Evolutionary conservation across 2,888 invertebrate genomes (phyloP), one percentile per base, ranked within the genome.

Genomic region (Mayetiola destructor): DNA sequence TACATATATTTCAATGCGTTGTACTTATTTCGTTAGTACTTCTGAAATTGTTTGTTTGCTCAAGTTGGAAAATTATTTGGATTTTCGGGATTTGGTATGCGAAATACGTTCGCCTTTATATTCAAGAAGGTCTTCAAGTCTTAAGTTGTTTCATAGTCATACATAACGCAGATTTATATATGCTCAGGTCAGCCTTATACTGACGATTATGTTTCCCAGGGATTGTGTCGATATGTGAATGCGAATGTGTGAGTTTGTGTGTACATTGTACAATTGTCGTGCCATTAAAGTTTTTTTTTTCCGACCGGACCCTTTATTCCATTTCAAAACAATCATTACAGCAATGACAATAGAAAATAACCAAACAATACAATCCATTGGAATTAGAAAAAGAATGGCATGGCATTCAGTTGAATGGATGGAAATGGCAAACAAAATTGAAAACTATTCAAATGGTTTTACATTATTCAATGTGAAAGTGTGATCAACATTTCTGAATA

Each of bases 241-340:
- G 48, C 48, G 23, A 23, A 12, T 23, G 42, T 23, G 5, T 14
- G 23, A 42, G 23, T n/a, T 10, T n/a, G n/a, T n/a, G n/a, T n/a
- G n/a, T n/a, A n/a, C n/a, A 42, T 12, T 14, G 42, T 42, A 42
- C 42, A 42, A 42, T 42, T 42, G 42, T n/a, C n/a, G n/a, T 23
- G 23, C 42, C 42, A 42, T 42, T 42, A 42, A 48, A 48, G 27
- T 48, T 48, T 48, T 48, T 16, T 48, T 8, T n/a, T n/a, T n/a
- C 32, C n/a, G 42, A 27, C 48, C 23, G 48, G 27, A 27, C 48
- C 48, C 16, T 48, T 48, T 27, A 48, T 48, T 27, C 48, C 48
- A n/a, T 48, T 48, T 8, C n/a, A 27, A 48, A 48, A 42, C 23
- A 23, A 23, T 23, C 29, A 48, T 48, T 48, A 48, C 48, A 23